phyloP scores from a whole-genome alignment of 2,797 vertebrate genomes.

The Gobionotothen gibberifrons region DNA sequence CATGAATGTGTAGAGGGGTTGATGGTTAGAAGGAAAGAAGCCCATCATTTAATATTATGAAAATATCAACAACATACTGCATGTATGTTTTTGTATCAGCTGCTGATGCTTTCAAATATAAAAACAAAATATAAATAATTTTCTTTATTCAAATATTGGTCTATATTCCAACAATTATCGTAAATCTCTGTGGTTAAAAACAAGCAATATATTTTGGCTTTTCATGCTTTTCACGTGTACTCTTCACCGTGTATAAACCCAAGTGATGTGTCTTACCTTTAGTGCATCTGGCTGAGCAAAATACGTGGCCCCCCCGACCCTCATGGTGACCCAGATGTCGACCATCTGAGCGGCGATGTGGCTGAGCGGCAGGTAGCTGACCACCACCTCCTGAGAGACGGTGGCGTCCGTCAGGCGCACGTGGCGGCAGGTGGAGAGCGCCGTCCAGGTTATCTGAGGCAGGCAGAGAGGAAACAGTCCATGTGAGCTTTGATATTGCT shows the following conservation, averaged over 20 bases:
- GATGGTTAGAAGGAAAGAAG: constrained; percentile 1
- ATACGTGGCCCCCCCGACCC: constrained; percentile 82
- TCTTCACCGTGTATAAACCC: neutral
- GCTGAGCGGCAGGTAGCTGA: constrained; percentile 97
- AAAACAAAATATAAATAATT: too few species aligned
- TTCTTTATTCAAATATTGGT: neutral
- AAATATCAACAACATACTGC: neutral
- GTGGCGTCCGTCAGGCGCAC: constrained; percentile 63
- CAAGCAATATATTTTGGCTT: neutral
- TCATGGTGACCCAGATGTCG: constrained; percentile 91
- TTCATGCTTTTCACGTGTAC: neutral
- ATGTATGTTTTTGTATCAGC: neutral
- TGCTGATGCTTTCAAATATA: neutral
- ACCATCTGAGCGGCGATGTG: constrained; percentile 94
- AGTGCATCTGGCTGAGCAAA: constrained; percentile 94
- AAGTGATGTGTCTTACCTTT: constrained; percentile 84
- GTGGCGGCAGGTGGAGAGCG: constrained; percentile 56
- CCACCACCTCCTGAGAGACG: constrained; percentile 83
- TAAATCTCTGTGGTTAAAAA: neutral
- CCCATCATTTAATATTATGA: neutral
- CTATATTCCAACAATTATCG: neutral
- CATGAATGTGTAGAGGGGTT: neutral
- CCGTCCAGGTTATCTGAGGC: constrained; percentile 91
- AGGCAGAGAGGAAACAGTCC: neutral
- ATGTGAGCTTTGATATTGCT: neutral